Percentiles rank a stretch among this genome's conserved stretches.
phyloP scores from a whole-genome alignment of 2,113 vertebrate genomes.

The Stomatorhinus ivindoensis region DNA sequence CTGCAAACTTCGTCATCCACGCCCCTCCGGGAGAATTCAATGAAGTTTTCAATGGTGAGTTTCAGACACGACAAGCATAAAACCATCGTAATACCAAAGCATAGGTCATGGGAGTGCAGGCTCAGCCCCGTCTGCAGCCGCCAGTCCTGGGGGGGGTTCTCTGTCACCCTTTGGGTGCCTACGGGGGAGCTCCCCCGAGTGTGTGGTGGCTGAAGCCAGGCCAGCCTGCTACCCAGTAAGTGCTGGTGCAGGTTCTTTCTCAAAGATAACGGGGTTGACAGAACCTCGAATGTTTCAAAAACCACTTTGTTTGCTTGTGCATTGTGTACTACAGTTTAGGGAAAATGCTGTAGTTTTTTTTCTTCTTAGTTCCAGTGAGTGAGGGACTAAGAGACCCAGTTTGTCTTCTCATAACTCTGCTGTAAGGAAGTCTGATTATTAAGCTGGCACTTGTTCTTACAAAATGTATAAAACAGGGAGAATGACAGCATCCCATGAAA shows the following conservation, averaged over 20 bases:
- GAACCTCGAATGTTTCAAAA: neutral
- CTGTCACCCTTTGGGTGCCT: neutral
- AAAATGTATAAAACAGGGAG: neutral
- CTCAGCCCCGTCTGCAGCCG: neutral
- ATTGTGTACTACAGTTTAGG: neutral
- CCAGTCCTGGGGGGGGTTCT: neutral
- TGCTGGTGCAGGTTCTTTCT: neutral
- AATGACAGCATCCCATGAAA: neutral
- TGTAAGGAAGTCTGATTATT: neutral
- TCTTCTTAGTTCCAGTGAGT: neutral
- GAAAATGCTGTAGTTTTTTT: neutral
- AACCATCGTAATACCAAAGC: neutral
- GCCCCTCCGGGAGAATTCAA: neutral
- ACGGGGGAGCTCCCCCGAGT: neutral
- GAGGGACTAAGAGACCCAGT: neutral
- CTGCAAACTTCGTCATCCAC: neutral
- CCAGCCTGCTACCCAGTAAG: neutral
- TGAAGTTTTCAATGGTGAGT: neutral
- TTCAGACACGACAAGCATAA: neutral
- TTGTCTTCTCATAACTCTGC: neutral
- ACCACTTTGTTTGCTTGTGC: neutral
- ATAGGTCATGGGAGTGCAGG: neutral
- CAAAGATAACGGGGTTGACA: neutral
- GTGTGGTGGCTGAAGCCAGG: neutral
- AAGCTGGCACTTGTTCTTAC: neutral